Conservation (phyloP, 2,113 vertebrate species). For the Brienomyrus brachyistius region DNA sequence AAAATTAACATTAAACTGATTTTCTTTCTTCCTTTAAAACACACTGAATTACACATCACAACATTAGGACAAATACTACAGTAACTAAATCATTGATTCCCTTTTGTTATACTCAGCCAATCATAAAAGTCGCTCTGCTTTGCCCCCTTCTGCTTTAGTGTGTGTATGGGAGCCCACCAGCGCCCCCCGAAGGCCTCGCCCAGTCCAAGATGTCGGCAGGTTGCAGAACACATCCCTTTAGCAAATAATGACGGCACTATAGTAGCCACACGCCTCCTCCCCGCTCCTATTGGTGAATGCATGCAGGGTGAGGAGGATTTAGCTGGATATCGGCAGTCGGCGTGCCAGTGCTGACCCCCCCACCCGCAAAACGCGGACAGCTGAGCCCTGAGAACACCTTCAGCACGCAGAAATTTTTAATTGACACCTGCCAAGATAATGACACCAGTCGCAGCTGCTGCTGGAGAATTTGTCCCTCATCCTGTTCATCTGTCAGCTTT, state of each 20-base stretch:
- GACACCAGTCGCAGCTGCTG: conserved; percentile 79
- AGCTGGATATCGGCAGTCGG: conserved; percentile 76
- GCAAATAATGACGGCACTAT: conserved; percentile 79
- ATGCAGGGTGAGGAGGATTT: conserved; percentile 81
- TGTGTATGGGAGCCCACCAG: background rate
- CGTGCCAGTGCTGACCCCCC: conserved; percentile 86
- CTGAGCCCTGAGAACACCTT: conserved; percentile 82
- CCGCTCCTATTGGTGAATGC: conserved; percentile 66
- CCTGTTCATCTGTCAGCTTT: conserved; percentile 85
- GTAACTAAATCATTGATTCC: background rate
- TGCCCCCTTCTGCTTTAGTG: conserved; percentile 71
- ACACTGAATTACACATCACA: background rate
- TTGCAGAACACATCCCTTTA: conserved; percentile 78
- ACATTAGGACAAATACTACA: background rate
- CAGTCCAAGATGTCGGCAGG: conserved; percentile 64
- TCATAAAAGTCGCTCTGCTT: background rate
- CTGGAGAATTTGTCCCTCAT: conserved; percentile 81
- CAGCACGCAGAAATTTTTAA: conserved; percentile 98
- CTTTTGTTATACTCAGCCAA: background rate
- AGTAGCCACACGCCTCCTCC: conserved; percentile 61
- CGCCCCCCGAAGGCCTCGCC: conserved; percentile 55
- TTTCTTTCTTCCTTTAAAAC: background rate
- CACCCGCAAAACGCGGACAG: conserved; percentile 82
- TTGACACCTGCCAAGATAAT: conserved; percentile 96
- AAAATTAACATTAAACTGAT: background rate